Evolutionary conservation across 2,113 vertebrate genomes (phyloP), one percentile per base, ranked within the genome.

Genomic region (Microcebus ravelobensis): DNA sequence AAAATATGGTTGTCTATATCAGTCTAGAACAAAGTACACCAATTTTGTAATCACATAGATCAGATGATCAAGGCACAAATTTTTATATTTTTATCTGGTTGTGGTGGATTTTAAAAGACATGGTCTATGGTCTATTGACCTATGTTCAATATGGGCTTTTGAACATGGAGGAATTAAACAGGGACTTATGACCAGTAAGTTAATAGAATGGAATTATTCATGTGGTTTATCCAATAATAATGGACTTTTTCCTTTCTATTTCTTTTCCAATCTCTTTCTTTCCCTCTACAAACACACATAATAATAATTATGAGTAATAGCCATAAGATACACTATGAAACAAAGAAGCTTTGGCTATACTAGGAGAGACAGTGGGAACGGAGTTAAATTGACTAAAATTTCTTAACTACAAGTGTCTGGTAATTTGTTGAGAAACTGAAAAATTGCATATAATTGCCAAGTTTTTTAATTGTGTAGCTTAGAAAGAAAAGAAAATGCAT

Each of bases 391-490:
- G 71, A 68, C 4, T 67, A 63, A 70, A 84, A 91, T 89, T 68
- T 70, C 61, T 39, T 48, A 82, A 77, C 29, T 65, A 17, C 1
- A 82, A 70, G 14, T 36, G 4, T 81, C 36, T 90, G n/a, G 27
- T 36, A 82, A 87, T 92, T 67, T 92, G 76, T 67, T 77, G 85
- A 88, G 27, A 77, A 91, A 36, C 7, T 91, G 1, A 14, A 79
- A 20, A 88, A 48, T 71, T 82, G 29, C 21, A 76, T 5, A 39
- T 89, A 92, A 84, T 87, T 97, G 57, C 65, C 45, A 57, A 90
- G 20, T 34, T 48, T 74, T 61, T 83, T 52, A 93, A 82, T 39
- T 84, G 61, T 59, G 2, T 68, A 52, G 6, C 45, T 95, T 94
- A 3, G 48, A 90, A 92, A 94, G 55, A 90, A 91, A 94, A 6